Conservation (phyloP, 2,797 vertebrate species). For the Eulemur albifrons region DNA sequence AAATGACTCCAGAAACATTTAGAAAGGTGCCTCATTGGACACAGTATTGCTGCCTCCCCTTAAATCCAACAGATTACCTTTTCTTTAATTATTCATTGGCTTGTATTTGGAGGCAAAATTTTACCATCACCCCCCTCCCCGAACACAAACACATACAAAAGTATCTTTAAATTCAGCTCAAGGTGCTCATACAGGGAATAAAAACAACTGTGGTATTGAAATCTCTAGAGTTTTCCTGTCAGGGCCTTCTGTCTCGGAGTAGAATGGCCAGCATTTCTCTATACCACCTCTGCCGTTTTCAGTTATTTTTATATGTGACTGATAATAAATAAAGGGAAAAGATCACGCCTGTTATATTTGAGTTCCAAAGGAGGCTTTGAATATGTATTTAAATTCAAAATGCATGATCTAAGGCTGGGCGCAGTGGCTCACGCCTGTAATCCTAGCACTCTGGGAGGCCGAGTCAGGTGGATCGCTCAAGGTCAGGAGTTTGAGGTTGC, state of each 20-base stretch:
- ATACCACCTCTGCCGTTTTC: background rate
- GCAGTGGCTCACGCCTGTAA: no score
- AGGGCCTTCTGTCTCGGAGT: background rate
- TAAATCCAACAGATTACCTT: background rate
- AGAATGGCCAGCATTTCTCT: background rate
- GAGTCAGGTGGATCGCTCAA: no score
- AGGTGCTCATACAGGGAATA: background rate
- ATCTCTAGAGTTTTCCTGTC: background rate
- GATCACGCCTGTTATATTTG: background rate
- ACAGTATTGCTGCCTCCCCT: background rate
- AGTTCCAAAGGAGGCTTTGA: conserved; percentile 28
- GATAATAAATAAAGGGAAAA: background rate
- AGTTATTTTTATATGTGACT: background rate
- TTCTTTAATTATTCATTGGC: background rate
- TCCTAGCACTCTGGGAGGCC: no score
- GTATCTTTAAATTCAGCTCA: background rate
- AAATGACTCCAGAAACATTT: background rate
- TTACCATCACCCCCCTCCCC: background rate
- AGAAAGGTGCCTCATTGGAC: background rate
- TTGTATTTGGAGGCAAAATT: background rate
- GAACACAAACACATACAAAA: background rate
- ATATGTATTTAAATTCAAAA: conserved; percentile 50
- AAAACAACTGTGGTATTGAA: background rate
- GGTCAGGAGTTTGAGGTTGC: no score
- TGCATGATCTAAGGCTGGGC: background rate